Base-by-base conservation (phyloP, 2,888 invertebrate species). In the Nematopogon swammerdamellus region DNA sequence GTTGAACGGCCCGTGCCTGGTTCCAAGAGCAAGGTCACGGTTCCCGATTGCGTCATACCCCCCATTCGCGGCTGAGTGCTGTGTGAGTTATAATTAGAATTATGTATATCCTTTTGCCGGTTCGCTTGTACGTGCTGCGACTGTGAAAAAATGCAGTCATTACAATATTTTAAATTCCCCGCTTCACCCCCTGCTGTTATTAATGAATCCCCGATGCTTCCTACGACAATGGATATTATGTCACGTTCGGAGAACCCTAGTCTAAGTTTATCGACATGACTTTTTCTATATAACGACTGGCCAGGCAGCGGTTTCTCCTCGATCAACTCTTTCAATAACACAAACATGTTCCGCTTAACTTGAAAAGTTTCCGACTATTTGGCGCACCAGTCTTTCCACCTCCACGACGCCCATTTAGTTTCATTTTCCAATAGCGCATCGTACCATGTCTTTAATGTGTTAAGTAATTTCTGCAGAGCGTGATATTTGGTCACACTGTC, bases 311-410 rank as follows among this genome's bases (percentile, higher is more conserved):
- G 36, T 14, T 36, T 36, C 36, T 36, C 6, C 36, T 36, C 36
- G n/a, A 36, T 36, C 14, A 36, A 6, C 11, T 36, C 36, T 36
- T 36, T 36, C 11, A 36, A 14, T 14, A 36, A 36, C 36, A 36
- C 47, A 47, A 47, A 54, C 54, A 56, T 56, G 47, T 59, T 57
- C 0, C 56, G 50, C 36, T 54, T 55, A 17, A 48, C 46, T 51
- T 57, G 52, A 48, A 57, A 58, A 6, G 58, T 58, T 47, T 57
- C 53, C 4, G 46, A 52, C 19, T 59, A 51, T n/a, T 29, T 52
- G 46, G 52, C 49, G 2, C 60, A 57, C 60, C 60, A 60, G 5
- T 58, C 46, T 29, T 51, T 56, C 60, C 59, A 60, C 19, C 49
- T 50, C 59, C 59, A 59, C 8, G 50, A 48, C 19, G 58, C 57